A percentile compares a stretch with the other conserved stretches of the same genome.
Conservation (phyloP, 2,888 invertebrate genomes). For the Leptarthrus brevirostris region DNA sequence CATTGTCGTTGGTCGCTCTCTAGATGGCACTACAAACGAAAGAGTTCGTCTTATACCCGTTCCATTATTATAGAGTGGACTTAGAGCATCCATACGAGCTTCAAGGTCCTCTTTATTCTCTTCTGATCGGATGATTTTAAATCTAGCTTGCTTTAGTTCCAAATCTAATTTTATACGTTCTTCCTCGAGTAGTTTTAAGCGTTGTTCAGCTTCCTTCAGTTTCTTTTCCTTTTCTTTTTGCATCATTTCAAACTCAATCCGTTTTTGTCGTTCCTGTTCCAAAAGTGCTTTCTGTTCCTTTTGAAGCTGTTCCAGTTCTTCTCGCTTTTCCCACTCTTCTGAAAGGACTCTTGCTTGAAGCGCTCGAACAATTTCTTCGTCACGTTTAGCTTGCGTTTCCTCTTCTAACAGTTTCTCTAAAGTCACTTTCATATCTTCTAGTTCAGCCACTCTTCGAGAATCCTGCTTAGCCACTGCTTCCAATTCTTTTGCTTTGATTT, state of each 20-base stretch:
- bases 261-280: constrained; percentile 79
- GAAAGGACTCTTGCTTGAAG: constrained; percentile 79
- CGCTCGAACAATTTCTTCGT: constrained; percentile 83
- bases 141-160: constrained; percentile 76
- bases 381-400: constrained; percentile 85
- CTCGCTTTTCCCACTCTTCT: constrained; percentile 87
- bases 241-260: constrained; percentile 78
- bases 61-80: constrained; percentile 70
- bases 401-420: constrained; percentile 80
- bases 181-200: constrained; percentile 76
- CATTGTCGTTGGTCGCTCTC: constrained; percentile 68
- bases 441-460: constrained; percentile 77
- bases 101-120: constrained; percentile 72
- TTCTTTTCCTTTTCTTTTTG: constrained; percentile 79
- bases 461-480: constrained; percentile 78
- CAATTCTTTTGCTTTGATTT: constrained; percentile 73
- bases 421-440: constrained; percentile 77
- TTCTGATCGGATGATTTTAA: constrained; percentile 77
- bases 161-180: constrained; percentile 77
- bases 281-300: constrained; percentile 79
- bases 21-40: constrained; percentile 77
- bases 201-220: constrained; percentile 78
- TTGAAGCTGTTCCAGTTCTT: constrained; percentile 83
- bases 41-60: constrained; percentile 75
- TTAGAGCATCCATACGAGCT: constrained; percentile 69